A percentile compares a stretch with the other conserved stretches of the same genome.
phyloP scores from a whole-genome alignment of 2,888 invertebrate species.

The Pyralis farinalis region DNA sequence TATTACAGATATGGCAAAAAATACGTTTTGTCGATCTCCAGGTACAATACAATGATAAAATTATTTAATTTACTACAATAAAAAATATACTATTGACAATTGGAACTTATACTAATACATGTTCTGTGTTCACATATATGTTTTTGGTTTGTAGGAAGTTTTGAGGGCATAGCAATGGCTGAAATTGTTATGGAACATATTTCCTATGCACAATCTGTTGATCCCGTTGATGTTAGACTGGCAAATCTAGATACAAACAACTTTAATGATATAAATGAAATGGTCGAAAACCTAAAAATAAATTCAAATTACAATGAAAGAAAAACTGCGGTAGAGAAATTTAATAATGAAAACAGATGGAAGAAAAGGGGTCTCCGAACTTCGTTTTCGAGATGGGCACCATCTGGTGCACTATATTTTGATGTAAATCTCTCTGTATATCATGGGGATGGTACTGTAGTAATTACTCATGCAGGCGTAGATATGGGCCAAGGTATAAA shows the following conservation, averaged over 20 bases:
- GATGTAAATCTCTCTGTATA: constrained; percentile 80
- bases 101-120: too few species aligned
- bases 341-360: constrained; percentile 85
- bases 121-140: neutral
- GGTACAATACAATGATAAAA: too few species aligned
- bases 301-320: constrained; percentile 75
- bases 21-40: constrained; percentile 35
- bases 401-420: constrained; percentile 30
- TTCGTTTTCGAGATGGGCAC: constrained; percentile 82
- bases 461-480: constrained; percentile 82
- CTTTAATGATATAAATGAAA: constrained; percentile 43
- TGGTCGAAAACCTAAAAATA: constrained; percentile 73
- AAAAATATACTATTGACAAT: too few species aligned
- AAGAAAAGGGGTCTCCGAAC: constrained; percentile 84
- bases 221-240: constrained; percentile 77
- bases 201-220: constrained; percentile 68
- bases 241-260: constrained; percentile 61
- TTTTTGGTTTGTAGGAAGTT: constrained; percentile 43
- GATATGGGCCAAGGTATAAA: constrained; percentile 89
- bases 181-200: constrained; percentile 85
- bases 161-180: constrained; percentile 77
- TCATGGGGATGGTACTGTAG: constrained; percentile 82
- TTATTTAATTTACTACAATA: too few species aligned
- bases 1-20: constrained; percentile 31
- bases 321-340: constrained; percentile 63